A percentile compares a stretch with the other conserved stretches of the same genome.
Conservation (phyloP, 2,888 invertebrate species). For the Pristionchus entomophagus region DNA sequence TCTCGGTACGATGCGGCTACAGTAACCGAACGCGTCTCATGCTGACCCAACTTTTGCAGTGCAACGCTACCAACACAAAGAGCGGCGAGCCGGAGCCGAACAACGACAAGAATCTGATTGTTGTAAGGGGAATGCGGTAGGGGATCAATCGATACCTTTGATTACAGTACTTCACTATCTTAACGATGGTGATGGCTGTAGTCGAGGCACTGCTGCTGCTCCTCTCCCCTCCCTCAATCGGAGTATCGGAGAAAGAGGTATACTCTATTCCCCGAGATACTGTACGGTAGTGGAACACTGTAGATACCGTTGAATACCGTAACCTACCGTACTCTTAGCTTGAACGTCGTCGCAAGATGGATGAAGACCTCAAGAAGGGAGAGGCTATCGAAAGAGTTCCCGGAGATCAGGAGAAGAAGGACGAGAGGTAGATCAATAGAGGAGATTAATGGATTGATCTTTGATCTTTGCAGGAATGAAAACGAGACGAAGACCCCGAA, state of each 20-base stretch:
- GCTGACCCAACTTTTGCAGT: not conserved
- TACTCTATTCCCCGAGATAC: not conserved
- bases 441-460: not conserved
- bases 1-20: not conserved
- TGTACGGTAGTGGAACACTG: no score
- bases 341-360: not conserved
- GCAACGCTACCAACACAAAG: not conserved
- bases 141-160: not conserved
- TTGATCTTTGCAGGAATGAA: not conserved
- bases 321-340: not conserved
- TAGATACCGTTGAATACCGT: not conserved
- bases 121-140: not conserved
- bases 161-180: conserved; percentile 32
- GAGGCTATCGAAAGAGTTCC: not conserved
- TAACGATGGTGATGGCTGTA: not conserved
- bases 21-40: no score
- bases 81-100: not conserved
- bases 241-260: conserved; percentile 22
- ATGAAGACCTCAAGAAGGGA: not conserved
- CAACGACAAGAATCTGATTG: conserved; percentile 26
- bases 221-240: conserved; percentile 38
- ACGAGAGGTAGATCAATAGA: not conserved
- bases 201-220: conserved; percentile 14
- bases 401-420: not conserved
- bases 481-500: not conserved